phyloP scores from a whole-genome alignment of 2,888 invertebrate genomes.

The Copidosoma aretas region DNA sequence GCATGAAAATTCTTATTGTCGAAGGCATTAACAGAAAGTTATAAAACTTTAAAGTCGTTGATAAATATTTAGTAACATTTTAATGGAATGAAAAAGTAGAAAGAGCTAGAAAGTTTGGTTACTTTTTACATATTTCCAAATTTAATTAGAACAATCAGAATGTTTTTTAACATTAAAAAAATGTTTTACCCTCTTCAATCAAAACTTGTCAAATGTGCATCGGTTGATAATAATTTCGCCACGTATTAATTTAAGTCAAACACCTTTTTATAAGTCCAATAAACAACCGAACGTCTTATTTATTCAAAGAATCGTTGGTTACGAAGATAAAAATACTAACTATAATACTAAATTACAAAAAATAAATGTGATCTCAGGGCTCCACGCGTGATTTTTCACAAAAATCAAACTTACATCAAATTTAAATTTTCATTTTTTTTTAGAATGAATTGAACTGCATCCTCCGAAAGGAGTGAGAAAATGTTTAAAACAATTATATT shows the following conservation, averaged over 20 bases:
- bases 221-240: not conserved
- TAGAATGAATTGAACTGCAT: conserved; percentile 25
- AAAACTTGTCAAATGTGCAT: not conserved
- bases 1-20: conserved; percentile 59
- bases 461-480: conserved; percentile 14
- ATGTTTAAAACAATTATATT: too few species aligned
- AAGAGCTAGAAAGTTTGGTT: conserved; percentile 10
- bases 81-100: conserved; percentile 9
- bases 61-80: conserved; percentile 19
- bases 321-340: conserved; percentile 14
- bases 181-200: conserved; percentile 6
- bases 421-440: conserved; percentile 29
- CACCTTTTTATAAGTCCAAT: conserved; percentile 17
- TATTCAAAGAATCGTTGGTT: conserved; percentile 9
- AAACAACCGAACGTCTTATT: conserved; percentile 12
- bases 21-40: conserved; percentile 29
- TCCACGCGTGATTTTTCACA: conserved; percentile 23
- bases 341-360: conserved; percentile 32
- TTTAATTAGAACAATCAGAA: conserved; percentile 2
- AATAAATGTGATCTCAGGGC: conserved; percentile 23
- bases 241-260: conserved; percentile 9
- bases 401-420: conserved; percentile 15
- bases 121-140: not conserved
- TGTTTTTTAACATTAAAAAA: not conserved
- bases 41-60: conserved; percentile 8